A percentile compares a stretch with the other conserved stretches of the same genome.
These are phyloP conservation scores for Nipponacmea schrenckii DNA, from an alignment of 2,888 invertebrate genomes.

Conservation along the genomic window DNA sequence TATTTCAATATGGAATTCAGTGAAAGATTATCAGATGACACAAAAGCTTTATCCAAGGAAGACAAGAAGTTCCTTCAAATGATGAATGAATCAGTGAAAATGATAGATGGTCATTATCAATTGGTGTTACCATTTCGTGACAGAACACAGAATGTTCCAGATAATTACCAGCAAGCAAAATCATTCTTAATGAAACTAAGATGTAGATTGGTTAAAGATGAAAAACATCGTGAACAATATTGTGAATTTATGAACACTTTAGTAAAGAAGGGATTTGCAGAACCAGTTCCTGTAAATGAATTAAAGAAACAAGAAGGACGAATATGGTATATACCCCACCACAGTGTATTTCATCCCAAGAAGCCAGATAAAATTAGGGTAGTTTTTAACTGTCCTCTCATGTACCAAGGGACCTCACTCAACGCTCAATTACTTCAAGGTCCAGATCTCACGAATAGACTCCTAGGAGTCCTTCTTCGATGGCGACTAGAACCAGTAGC, in stretches of 20 bases:
- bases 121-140: constrained; percentile 20
- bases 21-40: constrained; percentile 76
- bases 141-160: constrained; percentile 8
- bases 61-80: constrained; percentile 18
- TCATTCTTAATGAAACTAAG: constrained; percentile 3
- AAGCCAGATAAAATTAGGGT: constrained; percentile 15
- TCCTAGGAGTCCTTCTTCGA: constrained; percentile 32
- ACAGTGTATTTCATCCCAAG: constrained; percentile 13
- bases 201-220: not conserved
- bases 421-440: constrained; percentile 19
- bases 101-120: too few species aligned
- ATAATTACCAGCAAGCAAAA: constrained; percentile 11
- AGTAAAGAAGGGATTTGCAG: constrained; percentile 13
- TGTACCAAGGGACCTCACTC: constrained; percentile 16
- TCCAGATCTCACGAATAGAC: constrained; percentile 27
- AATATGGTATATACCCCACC: constrained; percentile 7
- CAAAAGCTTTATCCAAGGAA: constrained; percentile 62
- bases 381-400: constrained; percentile 20
- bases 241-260: constrained; percentile 8
- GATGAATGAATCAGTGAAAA: not conserved
- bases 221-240: constrained; percentile 12
- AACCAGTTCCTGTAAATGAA: not conserved
- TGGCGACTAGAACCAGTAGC: constrained; percentile 35
- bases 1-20: constrained; percentile 22
- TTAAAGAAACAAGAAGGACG: constrained; percentile 1